Percentiles rank a stretch among this genome's conserved stretches.
Evolutionary conservation across 2,888 invertebrate species (phyloP).

Genomic region (Parnassius apollo): DNA sequence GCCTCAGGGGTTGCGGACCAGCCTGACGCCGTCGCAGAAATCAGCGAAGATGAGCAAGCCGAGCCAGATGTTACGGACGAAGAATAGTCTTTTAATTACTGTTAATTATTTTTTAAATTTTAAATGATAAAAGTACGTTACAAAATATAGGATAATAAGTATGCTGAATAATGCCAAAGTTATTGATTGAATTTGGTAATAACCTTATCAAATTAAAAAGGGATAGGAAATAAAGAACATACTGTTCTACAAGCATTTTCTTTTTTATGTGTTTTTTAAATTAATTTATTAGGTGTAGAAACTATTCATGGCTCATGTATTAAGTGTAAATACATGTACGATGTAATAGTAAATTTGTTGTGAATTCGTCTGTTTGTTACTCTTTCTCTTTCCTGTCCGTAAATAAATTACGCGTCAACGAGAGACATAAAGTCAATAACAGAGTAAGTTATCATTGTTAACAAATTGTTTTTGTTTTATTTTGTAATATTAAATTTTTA

Average conservation of each 20-base stretch:
- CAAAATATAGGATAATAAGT: not conserved
- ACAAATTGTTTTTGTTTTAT: slow-evolving; percentile 50
- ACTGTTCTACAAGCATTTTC: slow-evolving; percentile 51
- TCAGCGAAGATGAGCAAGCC: slow-evolving; percentile 72
- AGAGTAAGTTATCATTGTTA: slow-evolving; percentile 33
- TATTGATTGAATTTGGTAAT: not conserved
- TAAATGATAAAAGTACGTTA: not conserved
- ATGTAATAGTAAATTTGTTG: slow-evolving; percentile 48
- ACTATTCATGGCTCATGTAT: slow-evolving; percentile 60
- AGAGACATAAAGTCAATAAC: slow-evolving; percentile 41
- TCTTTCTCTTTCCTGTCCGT: slow-evolving; percentile 63
- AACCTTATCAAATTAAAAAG: too few relatives aligned
- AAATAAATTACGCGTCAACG: slow-evolving; percentile 61
- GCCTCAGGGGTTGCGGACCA: slow-evolving; percentile 50
- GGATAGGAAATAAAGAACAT: slow-evolving; percentile 23
- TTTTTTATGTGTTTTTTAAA: slow-evolving; percentile 29
- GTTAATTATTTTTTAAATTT: not conserved
- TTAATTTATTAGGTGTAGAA: slow-evolving; percentile 23
- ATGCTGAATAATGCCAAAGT: not conserved
- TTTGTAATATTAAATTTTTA: slow-evolving; percentile 65
- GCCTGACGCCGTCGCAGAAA: slow-evolving; percentile 57
- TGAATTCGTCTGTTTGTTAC: slow-evolving; percentile 26
- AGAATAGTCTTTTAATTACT: slow-evolving; percentile 51
- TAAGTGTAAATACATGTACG: slow-evolving; percentile 52
- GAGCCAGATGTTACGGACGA: slow-evolving; percentile 78